These are phyloP conservation scores for Drosophila mauritiana DNA, from an alignment of 1,140 invertebrate species.

Conservation along the genomic window DNA sequence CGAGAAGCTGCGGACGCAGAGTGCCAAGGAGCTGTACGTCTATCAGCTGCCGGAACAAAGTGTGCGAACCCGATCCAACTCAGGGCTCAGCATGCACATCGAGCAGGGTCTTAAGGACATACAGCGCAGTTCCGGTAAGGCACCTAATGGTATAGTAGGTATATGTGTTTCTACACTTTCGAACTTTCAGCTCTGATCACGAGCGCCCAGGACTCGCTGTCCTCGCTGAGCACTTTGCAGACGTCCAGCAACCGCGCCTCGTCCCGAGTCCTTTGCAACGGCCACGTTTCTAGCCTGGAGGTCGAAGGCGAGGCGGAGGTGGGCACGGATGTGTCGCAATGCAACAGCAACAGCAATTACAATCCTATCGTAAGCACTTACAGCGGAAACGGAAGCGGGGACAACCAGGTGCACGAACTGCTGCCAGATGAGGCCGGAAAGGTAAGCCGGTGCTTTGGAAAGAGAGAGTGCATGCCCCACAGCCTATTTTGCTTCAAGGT, in stretches of 20 bases:
- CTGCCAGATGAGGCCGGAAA: slow-evolving; percentile 85
- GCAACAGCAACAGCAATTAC: slow-evolving; percentile 31
- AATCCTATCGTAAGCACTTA: slow-evolving; percentile 26
- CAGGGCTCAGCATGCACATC: slow-evolving; percentile 75
- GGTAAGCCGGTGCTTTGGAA: slow-evolving; percentile 89
- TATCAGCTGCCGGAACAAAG: slow-evolving; percentile 84
- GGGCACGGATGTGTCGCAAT: slow-evolving; percentile 39
- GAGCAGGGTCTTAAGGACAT: slow-evolving; percentile 83
- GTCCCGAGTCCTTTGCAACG: slow-evolving; percentile 62
- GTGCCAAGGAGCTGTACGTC: slow-evolving; percentile 78
- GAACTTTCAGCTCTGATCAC: slow-evolving; percentile 53
- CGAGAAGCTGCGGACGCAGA: slow-evolving; percentile 78
- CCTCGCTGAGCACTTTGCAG: slow-evolving; percentile 65
- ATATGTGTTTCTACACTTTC: background rate
- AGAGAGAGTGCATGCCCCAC: slow-evolving; percentile 89
- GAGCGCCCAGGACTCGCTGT: slow-evolving; percentile 65
- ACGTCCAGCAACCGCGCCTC: slow-evolving; percentile 58
- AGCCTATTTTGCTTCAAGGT: slow-evolving; percentile 92
- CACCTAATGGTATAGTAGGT: background rate
- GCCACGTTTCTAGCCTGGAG: slow-evolving; percentile 54
- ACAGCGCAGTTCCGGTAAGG: slow-evolving; percentile 75
- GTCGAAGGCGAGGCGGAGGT: slow-evolving; percentile 40
- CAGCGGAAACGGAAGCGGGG: slow-evolving; percentile 31
- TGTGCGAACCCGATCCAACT: slow-evolving; percentile 67
- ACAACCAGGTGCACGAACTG: slow-evolving; percentile 65